Base-by-base conservation (phyloP, 1,140 invertebrate species). In the Drosophila punjabiensis region DNA sequence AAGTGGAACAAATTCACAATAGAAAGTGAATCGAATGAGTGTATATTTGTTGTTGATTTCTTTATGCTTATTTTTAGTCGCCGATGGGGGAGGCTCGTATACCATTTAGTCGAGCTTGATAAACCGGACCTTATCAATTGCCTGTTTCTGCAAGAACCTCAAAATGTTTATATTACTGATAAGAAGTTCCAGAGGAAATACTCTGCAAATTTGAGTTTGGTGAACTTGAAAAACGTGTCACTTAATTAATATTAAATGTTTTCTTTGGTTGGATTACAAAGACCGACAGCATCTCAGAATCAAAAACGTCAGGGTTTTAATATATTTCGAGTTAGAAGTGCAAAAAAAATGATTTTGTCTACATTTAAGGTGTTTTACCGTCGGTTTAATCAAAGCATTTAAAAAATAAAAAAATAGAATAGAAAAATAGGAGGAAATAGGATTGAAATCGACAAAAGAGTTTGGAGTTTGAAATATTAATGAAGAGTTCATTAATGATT, bases 1-100 rank as follows among this genome's bases (percentile, higher is more conserved):
- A 78, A 69, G 71, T 76, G 73, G 41, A 47, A 33, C 55, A 4
- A 43, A 35, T 14, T 37, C 4, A 32, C 56, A 41, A 59, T 78
- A 58, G 76, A 79, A 79, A 78, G 76, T 78, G 75, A 78, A 79
- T 59, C 76, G 62, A 13, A 32, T 28, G 41, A 18, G 24, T 32
- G 13, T 48, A 24, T 68, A n/a, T 30, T 37, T 68, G 24, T 33
- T 47, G 33, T 48, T 48, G 11, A 28, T 74, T 73, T 53, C n/a
- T 13, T 52, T 68, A 13, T 37, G 45, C n/a, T 71, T 73, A 56
- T 60, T 74, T 71, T 20, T 37, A 61, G 28, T 16, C 28, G 18
- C 5, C 37, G 30, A 20, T 60, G 53, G 30, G n/a, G 47, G 10
- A 14, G 30, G 62, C 20, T 69, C 30, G 62, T 45, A 39, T 33